Conservation (phyloP, 2,888 invertebrate genomes). For the Euplagia quadripunctaria region DNA sequence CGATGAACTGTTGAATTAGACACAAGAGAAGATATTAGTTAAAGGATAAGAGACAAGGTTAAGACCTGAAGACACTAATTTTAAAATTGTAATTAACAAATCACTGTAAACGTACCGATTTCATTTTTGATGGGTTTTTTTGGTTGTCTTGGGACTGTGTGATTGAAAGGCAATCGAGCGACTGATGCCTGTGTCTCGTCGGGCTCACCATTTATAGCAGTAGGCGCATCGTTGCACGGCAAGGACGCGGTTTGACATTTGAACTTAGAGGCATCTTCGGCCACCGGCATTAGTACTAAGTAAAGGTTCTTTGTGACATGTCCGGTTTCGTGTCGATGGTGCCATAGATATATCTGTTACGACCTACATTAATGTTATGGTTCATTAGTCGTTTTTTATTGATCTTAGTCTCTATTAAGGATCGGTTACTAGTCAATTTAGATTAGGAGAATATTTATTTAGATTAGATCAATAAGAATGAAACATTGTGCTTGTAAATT, state of each 20-base stretch:
- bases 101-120: constrained; percentile 77
- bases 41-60: background rate
- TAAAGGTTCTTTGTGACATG: constrained; percentile 65
- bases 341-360: constrained; percentile 10
- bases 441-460: background rate
- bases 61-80: constrained; percentile 3
- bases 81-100: constrained; percentile 3
- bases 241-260: constrained; percentile 84
- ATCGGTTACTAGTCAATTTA: background rate
- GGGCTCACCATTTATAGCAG: constrained; percentile 72
- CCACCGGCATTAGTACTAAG: constrained; percentile 44
- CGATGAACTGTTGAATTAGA: constrained; percentile 72
- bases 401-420: too few relatives aligned
- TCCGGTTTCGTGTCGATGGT: constrained; percentile 60
- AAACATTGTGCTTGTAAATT: background rate
- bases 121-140: constrained; percentile 73
- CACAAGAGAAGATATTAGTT: background rate
- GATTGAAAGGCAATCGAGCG: constrained; percentile 69
- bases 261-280: constrained; percentile 77
- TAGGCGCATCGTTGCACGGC: constrained; percentile 59
- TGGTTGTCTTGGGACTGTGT: constrained; percentile 61
- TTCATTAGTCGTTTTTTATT: background rate
- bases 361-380: constrained; percentile 31
- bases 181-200: constrained; percentile 73
- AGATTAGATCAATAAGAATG: background rate